These are phyloP conservation scores for Drosophila pruinosa DNA, from an alignment of 1,140 invertebrate genomes.

Conservation along the genomic window DNA sequence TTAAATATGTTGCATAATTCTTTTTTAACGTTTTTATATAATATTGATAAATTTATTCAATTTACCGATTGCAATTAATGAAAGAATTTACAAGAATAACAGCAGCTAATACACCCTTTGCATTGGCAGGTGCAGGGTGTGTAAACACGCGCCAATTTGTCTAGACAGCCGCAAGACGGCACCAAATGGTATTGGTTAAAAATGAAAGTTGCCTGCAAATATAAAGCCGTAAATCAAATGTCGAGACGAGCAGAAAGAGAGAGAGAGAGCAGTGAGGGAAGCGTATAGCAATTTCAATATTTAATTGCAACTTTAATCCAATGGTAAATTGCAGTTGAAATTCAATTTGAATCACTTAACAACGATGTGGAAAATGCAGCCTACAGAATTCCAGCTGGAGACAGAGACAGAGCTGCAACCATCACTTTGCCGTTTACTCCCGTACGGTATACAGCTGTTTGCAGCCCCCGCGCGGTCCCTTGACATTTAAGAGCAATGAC, in stretches of 20 bases:
- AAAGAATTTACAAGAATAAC: too few species aligned
- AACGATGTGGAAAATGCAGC: too few species aligned
- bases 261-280: neutral
- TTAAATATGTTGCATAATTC: too few species aligned
- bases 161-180: slow-evolving; percentile 61
- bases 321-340: slow-evolving; percentile 41
- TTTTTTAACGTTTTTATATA: too few species aligned
- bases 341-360: slow-evolving; percentile 57
- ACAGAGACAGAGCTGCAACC: slow-evolving; percentile 9
- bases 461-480: neutral
- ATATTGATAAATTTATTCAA: neutral
- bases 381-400: neutral
- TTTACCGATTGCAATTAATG: too few species aligned
- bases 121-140: slow-evolving; percentile 3
- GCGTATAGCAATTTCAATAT: neutral
- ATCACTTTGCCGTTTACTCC: slow-evolving; percentile 17
- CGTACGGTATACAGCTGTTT: neutral
- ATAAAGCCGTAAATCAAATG: neutral
- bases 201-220: slow-evolving; percentile 3
- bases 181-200: slow-evolving; percentile 8
- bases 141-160: slow-evolving; percentile 57
- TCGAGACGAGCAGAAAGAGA: neutral
- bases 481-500: slow-evolving; percentile 76
- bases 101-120: neutral
- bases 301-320: slow-evolving; percentile 42